phyloP scores from a whole-genome alignment of 2,888 invertebrate genomes.

The Watsonalla cultraria region DNA sequence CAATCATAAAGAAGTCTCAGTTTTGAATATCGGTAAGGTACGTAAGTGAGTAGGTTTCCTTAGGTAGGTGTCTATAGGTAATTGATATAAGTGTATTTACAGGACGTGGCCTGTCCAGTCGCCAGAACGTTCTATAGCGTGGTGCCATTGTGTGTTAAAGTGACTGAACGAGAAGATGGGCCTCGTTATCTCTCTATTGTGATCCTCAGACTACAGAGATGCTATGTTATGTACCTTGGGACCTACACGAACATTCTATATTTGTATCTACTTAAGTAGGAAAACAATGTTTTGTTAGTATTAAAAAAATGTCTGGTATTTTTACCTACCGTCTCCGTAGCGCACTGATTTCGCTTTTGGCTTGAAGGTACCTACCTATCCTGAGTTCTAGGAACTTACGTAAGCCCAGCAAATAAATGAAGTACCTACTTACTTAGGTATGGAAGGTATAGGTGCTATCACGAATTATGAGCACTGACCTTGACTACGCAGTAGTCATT shows the following conservation, averaged over 20 bases:
- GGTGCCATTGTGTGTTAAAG: conserved; percentile 60
- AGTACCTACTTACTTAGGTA: neutral
- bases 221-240: conserved; percentile 41
- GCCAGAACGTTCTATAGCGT: conserved; percentile 51
- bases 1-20: no score
- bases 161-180: conserved; percentile 59
- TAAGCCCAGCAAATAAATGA: neutral
- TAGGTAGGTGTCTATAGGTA: conserved; percentile 19
- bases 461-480: no score
- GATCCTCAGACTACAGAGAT: conserved; percentile 4
- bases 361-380: no score
- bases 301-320: no score
- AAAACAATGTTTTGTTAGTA: no score
- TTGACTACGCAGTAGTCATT: no score
- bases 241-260: neutral
- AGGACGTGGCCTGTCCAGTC: conserved; percentile 45
- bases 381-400: neutral
- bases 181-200: conserved; percentile 29
- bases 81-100: conserved; percentile 43
- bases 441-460: neutral
- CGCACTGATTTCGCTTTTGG: no score
- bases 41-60: neutral
- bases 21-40: neutral
- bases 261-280: no score
- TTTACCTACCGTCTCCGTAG: no score